Base-by-base conservation (phyloP, 2,797 vertebrate species). In the Uromys caudimaculatus region DNA sequence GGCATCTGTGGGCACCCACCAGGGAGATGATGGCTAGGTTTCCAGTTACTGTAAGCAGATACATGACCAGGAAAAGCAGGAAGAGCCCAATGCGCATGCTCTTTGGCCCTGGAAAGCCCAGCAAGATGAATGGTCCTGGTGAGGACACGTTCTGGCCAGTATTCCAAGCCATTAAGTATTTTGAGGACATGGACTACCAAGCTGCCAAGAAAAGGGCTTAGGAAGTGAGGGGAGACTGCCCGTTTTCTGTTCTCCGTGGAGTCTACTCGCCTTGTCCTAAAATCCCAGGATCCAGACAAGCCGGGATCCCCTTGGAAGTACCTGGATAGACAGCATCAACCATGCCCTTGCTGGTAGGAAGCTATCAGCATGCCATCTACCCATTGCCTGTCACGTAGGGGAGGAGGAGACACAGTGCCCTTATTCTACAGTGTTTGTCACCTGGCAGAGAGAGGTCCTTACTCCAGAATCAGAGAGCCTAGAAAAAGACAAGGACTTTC, bases 11-110 rank as follows among this genome's bases (percentile, higher is more conserved):
- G 6, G 96, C 27, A 0, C 81, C 89, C 2, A 97, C 35, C 1
- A 97, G 90, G 12, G 78, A 86, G 79, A 98, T 4, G 14, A 97
- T 97, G 58, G 98, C 85, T 91, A 95, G 78, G 82, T 97, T 98
- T 35, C 97, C 97, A 6, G 96, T 89, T 35, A 98, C 50, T 0
- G 86, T 95, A 73, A 97, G 89, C 58, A 97, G 29, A 12, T 95
- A 97, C 83, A 95, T 50, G 13, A 95, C 81, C 0, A 88, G 95
- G 60, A 98, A 97, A 56, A 96, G 71, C 52, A 81, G 52, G 75
- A 97, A 98, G 50, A 92, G 94, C 41, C 97, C 90, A 0, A 94
- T 11, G 1, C 29, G 91, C 75, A 94, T 47, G 62, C 95, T 73
- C 60, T 27, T 58, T 7, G 95, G 79, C 60, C 90, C 93, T 24